Conservation (phyloP, 2,797 vertebrate genomes). For the Aeoliscus strigatus region DNA sequence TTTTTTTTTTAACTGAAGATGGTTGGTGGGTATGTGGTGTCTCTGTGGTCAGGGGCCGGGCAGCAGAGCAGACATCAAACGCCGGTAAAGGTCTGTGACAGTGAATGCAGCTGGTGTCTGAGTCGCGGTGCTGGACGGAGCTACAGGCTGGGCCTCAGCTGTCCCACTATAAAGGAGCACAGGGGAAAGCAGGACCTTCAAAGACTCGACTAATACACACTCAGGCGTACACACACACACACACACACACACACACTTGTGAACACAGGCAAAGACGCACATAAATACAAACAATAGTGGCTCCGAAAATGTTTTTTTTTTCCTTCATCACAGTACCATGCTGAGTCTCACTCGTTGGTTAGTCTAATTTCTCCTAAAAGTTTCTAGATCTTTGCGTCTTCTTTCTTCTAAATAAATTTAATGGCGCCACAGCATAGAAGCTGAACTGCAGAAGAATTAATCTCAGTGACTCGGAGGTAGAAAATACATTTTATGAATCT, state of each 20-base stretch:
- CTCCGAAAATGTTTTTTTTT: conserved; percentile 27
- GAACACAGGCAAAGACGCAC: conserved; percentile 60
- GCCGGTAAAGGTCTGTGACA: conserved; percentile 76
- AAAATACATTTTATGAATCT: too few relatives aligned
- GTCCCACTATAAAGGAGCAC: conserved; percentile 72
- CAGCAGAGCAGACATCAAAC: conserved; percentile 89
- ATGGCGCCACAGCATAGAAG: neutral
- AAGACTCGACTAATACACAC: conserved; percentile 78
- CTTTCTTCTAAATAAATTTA: neutral
- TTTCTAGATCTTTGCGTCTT: conserved; percentile 4
- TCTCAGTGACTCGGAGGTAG: too few relatives aligned
- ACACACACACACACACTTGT: conserved; percentile 49
- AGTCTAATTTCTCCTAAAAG: conserved; percentile 11
- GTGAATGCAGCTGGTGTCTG: conserved; percentile 95
- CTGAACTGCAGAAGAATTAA: too few relatives aligned
- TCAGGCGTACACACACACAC: conserved; percentile 60
- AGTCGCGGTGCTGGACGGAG: conserved; percentile 86
- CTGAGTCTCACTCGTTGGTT: conserved; percentile 14
- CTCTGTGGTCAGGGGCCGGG: conserved; percentile 72
- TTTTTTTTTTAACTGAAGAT: conserved; percentile 38
- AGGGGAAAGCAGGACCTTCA: conserved; percentile 62
- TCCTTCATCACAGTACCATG: conserved; percentile 30
- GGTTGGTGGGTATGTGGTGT: conserved; percentile 61
- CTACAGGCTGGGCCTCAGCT: conserved; percentile 86
- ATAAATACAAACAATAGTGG: conserved; percentile 32